Conservation (phyloP, 2,797 vertebrate genomes). For the Bryconaethiops microstoma region DNA sequence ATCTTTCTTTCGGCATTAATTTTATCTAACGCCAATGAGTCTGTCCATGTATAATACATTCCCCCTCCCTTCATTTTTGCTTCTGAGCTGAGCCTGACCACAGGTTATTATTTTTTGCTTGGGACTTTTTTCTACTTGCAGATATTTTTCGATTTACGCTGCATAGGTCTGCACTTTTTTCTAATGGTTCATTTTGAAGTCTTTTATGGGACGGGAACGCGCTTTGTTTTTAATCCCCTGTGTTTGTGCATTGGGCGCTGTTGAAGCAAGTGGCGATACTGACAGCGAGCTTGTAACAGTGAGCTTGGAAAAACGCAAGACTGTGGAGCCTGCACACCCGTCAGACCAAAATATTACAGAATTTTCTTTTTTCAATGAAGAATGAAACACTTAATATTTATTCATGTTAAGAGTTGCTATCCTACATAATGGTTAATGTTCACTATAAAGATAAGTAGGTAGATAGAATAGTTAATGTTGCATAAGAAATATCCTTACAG, state of each 20-base stretch:
- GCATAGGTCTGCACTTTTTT: slow-evolving; percentile 84
- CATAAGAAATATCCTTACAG: slow-evolving; percentile 61
- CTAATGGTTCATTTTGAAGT: slow-evolving; percentile 53
- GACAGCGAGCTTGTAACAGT: slow-evolving; percentile 44
- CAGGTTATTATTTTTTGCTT: slow-evolving; percentile 71
- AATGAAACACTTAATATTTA: slow-evolving; percentile 63
- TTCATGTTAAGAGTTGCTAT: slow-evolving; percentile 56
- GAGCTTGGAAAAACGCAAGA: slow-evolving; percentile 57
- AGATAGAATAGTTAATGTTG: slow-evolving; percentile 53
- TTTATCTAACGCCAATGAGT: slow-evolving; percentile 57
- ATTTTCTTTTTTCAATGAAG: slow-evolving; percentile 54
- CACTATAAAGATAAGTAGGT: slow-evolving; percentile 45
- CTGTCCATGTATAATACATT: slow-evolving; percentile 61
- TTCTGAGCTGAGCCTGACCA: slow-evolving; percentile 68
- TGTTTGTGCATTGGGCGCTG: background rate
- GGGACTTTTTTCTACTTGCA: slow-evolving; percentile 81
- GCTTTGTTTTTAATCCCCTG: slow-evolving; percentile 39
- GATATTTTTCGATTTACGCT: slow-evolving; percentile 83
- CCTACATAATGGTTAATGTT: slow-evolving; percentile 56
- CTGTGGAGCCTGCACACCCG: slow-evolving; percentile 51
- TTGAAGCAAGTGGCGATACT: slow-evolving; percentile 2
- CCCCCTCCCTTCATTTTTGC: slow-evolving; percentile 67
- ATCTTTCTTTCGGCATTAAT: slow-evolving; percentile 79
- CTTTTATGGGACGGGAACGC: slow-evolving; percentile 57
- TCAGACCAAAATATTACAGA: slow-evolving; percentile 66